Evolutionary conservation across 2,113 vertebrate genomes (phyloP).

Genomic region (Galbula dea): DNA sequence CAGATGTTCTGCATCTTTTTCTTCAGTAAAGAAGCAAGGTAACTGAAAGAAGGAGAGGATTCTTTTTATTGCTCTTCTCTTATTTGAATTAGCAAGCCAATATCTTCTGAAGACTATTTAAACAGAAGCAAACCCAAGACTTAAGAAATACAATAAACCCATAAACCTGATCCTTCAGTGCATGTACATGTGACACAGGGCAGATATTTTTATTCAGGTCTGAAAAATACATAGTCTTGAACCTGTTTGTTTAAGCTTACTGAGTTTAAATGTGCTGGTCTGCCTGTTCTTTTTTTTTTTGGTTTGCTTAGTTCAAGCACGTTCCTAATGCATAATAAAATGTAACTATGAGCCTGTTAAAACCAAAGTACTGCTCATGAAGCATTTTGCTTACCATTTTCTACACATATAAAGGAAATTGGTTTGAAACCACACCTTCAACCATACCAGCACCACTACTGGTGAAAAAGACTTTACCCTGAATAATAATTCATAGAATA

Average conservation of each 20-base stretch:
- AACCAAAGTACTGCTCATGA: neutral
- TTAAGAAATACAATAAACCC: neutral
- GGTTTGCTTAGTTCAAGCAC: neutral
- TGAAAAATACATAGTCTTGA: neutral
- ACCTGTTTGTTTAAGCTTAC: neutral
- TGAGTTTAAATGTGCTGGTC: neutral
- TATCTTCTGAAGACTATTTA: neutral
- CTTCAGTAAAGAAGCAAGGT: neutral
- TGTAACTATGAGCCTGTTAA: neutral
- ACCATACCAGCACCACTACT: neutral
- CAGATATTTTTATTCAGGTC: neutral
- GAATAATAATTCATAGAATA: neutral
- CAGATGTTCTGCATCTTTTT: neutral
- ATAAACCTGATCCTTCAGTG: neutral
- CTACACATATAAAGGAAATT: neutral
- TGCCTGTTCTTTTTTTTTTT: neutral
- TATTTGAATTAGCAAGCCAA: neutral
- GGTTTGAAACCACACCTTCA: neutral
- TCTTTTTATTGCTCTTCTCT: neutral
- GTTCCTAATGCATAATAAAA: neutral
- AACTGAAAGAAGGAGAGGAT: neutral
- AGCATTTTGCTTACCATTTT: neutral
- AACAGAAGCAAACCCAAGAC: neutral
- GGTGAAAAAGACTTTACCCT: neutral
- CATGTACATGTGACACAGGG: neutral